A percentile compares a stretch with the other conserved stretches of the same genome.
Evolutionary conservation across 1,140 invertebrate genomes (phyloP).

Genomic region (Diuraphis noxia): DNA sequence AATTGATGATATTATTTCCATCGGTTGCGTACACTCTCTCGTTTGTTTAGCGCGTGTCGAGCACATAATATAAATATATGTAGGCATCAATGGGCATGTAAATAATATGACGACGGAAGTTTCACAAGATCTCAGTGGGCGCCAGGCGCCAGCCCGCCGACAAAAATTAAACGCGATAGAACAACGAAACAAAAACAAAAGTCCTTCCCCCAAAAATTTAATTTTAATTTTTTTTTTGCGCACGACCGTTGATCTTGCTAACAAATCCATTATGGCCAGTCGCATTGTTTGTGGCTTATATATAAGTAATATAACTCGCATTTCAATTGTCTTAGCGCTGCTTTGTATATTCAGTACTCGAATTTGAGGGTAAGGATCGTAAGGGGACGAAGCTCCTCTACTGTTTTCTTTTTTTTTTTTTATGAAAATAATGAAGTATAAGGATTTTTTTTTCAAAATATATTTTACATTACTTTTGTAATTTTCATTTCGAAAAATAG

Average conservation of each 20-base stretch:
- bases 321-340: not conserved
- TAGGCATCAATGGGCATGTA: not conserved
- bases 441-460: not conserved
- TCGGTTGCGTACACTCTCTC: not conserved
- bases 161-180: not conserved
- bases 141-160: not conserved
- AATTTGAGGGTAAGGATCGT: not conserved
- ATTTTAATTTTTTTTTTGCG: not conserved
- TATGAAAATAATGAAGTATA: not conserved
- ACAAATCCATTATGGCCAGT: not conserved
- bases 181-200: not conserved
- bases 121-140: not conserved
- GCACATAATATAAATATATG: not conserved
- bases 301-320: too few relatives aligned
- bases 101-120: not conserved
- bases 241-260: not conserved
- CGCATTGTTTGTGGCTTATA: not conserved
- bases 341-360: not conserved
- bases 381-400: not conserved
- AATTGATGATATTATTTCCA: not conserved
- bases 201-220: not conserved
- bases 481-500: not conserved
- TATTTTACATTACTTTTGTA: not conserved
- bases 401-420: not conserved
- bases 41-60: not conserved